A percentile compares a stretch with the other conserved stretches of the same genome.
Evolutionary conservation across 2,888 invertebrate species (phyloP).

Genomic region (Cistogaster globosa): DNA sequence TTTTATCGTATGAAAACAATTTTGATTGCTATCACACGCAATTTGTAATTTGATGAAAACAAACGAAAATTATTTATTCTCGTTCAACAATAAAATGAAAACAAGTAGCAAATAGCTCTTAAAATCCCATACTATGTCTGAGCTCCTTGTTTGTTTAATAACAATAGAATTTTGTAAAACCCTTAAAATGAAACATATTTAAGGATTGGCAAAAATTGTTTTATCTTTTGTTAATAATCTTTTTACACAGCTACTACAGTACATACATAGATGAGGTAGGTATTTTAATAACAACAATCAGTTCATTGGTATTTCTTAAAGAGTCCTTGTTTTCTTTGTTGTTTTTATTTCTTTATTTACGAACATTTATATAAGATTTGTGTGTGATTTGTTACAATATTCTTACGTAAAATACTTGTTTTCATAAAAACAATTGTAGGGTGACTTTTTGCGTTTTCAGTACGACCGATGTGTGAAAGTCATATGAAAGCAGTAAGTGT

Average conservation of each 20-base stretch:
- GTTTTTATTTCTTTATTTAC: too few relatives aligned
- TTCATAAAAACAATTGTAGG: too few relatives aligned
- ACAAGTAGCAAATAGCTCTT: conserved; percentile 24
- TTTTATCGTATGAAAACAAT: conserved; percentile 37
- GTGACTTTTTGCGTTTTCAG: too few relatives aligned
- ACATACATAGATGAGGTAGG: background rate
- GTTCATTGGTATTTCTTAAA: background rate
- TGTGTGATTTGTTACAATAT: too few relatives aligned
- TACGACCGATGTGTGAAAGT: too few relatives aligned
- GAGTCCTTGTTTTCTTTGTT: background rate
- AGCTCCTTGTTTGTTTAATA: conserved; percentile 55
- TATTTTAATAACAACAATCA: conserved; percentile 14
- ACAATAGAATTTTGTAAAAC: conserved; percentile 60
- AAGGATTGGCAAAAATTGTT: conserved; percentile 37
- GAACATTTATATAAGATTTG: too few relatives aligned
- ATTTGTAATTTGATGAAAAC: conserved; percentile 82
- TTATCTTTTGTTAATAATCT: conserved; percentile 19
- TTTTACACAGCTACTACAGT: background rate
- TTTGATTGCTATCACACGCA: conserved; percentile 81
- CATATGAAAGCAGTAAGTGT: too few relatives aligned
- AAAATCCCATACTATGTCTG: background rate
- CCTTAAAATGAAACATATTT: conserved; percentile 13
- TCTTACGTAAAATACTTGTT: too few relatives aligned
- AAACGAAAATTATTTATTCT: conserved; percentile 77
- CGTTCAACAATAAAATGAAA: conserved; percentile 49